phyloP scores from a whole-genome alignment of 2,113 vertebrate genomes.

The Mohoua ochrocephala region DNA sequence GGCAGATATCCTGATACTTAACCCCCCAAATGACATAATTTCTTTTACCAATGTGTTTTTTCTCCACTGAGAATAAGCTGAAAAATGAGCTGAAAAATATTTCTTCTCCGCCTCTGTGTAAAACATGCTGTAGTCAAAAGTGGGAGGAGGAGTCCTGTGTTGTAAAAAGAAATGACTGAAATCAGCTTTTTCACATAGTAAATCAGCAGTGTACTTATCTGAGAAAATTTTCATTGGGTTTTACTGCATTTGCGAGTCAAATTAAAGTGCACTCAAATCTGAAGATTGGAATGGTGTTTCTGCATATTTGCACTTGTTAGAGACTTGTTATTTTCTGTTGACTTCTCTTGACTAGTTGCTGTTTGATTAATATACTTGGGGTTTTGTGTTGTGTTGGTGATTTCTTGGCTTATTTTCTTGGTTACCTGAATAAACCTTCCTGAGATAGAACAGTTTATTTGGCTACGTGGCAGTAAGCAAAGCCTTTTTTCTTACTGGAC shows the following conservation, averaged over 20 bases:
- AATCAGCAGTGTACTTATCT: neutral
- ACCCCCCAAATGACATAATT: neutral
- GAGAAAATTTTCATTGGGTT: neutral
- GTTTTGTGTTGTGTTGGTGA: neutral
- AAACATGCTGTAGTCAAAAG: neutral
- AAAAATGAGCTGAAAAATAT: neutral
- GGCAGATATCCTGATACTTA: neutral
- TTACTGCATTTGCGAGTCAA: neutral
- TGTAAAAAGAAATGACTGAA: neutral
- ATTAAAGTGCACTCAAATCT: neutral
- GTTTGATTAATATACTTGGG: neutral
- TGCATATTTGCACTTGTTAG: neutral
- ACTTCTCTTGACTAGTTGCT: neutral
- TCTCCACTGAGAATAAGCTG: neutral
- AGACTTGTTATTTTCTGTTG: neutral
- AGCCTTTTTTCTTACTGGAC: neutral
- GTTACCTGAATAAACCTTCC: neutral
- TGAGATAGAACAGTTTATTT: neutral
- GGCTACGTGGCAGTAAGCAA: neutral
- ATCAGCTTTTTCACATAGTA: fast-evolving
- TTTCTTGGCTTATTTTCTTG: neutral
- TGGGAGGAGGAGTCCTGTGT: neutral
- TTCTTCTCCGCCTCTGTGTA: neutral
- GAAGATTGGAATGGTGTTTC: neutral
- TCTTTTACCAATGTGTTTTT: neutral